Evolutionary conservation across 2,113 vertebrate species (phyloP), one percentile per base, ranked within the genome.

Genomic region (Crotalus tigris): DNA sequence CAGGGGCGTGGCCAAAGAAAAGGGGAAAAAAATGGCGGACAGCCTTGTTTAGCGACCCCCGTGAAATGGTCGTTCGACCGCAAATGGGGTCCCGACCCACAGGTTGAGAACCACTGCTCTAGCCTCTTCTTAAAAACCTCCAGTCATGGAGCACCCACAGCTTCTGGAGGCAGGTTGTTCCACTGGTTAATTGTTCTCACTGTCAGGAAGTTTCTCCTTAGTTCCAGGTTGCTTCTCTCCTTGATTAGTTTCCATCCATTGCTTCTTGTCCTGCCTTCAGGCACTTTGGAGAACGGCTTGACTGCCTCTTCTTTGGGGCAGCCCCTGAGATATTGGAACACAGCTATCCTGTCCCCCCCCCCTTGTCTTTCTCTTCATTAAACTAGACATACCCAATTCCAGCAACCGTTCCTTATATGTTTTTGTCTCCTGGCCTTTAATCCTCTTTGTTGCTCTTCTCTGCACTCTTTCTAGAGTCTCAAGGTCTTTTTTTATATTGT

Each of bases 271-370:
- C 4, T 3, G 10, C 61, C 26, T 13, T 13, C 10, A 0, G 11
- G 61, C 0, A 26, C 61, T 0, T 64, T 64, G 11, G 61, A 64
- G 0, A n/a, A n/a, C 5, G 13, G 61, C 10, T 64, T 64, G 61
- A 64, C 26, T 1, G 26, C 26, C 11, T 29, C 26, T 11, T 64
- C 59, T 11, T 1, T 61, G 24, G 0, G 24, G 26, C 24, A 61
- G 10, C 59, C 10, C 59, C 59, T 61, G 0, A 29, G 4, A 61
- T 61, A 61, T 29, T 61, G 59, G 26, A 29, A 61, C 1, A 12
- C 12, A 1, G 9, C 26, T 26, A 0, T 64, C 59, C 0, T 64
- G 59, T 64, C 59, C 0, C 4, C 26, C 0, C 4, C 26, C 59
- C 26, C 26, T 64, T 3, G 59, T 64, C 26, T 26, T 64, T 64